phyloP scores from a whole-genome alignment of 2,113 vertebrate genomes.

The Erythrocebus patas region DNA sequence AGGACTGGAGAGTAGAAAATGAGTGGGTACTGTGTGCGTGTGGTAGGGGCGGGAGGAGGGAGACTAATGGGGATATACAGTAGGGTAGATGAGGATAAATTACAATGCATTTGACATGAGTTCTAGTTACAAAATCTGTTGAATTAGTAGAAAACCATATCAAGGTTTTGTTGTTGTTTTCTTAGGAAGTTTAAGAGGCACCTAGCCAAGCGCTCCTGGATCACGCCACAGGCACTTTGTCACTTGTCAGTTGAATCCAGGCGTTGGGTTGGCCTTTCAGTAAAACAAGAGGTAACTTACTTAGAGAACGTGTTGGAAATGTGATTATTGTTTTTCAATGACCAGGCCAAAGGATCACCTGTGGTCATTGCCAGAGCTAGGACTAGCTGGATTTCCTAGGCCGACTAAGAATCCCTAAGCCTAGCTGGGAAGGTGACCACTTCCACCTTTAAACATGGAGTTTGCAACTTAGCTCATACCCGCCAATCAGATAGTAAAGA shows the following conservation, averaged over 20 bases:
- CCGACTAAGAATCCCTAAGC: too few relatives aligned
- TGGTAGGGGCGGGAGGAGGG: background rate
- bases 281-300: background rate
- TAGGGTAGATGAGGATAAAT: background rate
- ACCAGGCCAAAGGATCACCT: background rate
- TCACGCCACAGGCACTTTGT: background rate
- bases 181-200: background rate
- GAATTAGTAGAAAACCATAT: background rate
- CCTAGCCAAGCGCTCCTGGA: background rate
- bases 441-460: too few relatives aligned
- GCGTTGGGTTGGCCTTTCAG: background rate
- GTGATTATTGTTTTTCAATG: background rate
- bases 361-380: rapidly evolving
- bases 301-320: background rate
- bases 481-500: too few relatives aligned
- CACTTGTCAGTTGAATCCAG: background rate
- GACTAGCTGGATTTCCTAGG: too few relatives aligned
- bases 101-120: background rate
- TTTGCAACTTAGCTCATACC: too few relatives aligned
- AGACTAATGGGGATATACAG: background rate
- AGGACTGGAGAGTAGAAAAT: background rate
- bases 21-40: background rate
- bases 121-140: background rate
- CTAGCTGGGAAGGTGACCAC: too few relatives aligned
- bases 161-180: background rate